Evolutionary conservation across 2,888 invertebrate species (phyloP).

Genomic region (Ichneumoninae sp.): DNA sequence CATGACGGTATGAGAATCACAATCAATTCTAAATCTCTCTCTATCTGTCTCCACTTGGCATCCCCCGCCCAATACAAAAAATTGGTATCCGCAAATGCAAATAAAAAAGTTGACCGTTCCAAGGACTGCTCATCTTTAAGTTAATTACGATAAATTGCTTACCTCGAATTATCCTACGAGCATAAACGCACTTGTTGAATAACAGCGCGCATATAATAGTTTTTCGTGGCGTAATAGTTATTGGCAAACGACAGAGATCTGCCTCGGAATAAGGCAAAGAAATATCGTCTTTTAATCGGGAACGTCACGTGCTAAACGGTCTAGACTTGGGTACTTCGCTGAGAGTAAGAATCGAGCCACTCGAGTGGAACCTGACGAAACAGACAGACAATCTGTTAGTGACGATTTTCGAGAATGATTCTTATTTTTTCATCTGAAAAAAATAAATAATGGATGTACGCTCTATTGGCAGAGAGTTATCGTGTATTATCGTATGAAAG

Average conservation of each 20-base stretch:
- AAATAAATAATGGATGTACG: background rate
- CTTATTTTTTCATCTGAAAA: background rate
- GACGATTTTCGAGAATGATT: conserved; percentile 4
- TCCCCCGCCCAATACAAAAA: too few relatives aligned
- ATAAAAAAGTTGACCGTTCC: conserved; percentile 1
- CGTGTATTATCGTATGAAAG: too few relatives aligned
- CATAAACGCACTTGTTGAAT: background rate
- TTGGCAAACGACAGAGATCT: conserved; percentile 17
- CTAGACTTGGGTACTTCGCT: background rate
- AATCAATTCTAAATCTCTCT: too few relatives aligned
- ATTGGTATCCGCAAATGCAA: background rate
- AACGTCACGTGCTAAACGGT: too few relatives aligned
- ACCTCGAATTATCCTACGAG: conserved; percentile 53
- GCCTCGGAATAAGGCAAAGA: too few relatives aligned
- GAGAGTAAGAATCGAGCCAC: background rate
- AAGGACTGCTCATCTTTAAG: background rate
- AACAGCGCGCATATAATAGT: too few relatives aligned
- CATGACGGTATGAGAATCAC: background rate
- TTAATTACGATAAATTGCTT: conserved; percentile 1
- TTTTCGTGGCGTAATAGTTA: conserved; percentile 39
- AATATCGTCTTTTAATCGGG: too few relatives aligned
- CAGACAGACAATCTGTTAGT: background rate
- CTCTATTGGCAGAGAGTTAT: background rate
- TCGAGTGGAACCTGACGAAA: background rate
- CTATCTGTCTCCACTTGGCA: too few relatives aligned